Percentiles rank a stretch among this genome's conserved stretches.
These are phyloP conservation scores for Lasioglossum baleicum DNA, from an alignment of 1,140 invertebrate species.

Conservation along the genomic window DNA sequence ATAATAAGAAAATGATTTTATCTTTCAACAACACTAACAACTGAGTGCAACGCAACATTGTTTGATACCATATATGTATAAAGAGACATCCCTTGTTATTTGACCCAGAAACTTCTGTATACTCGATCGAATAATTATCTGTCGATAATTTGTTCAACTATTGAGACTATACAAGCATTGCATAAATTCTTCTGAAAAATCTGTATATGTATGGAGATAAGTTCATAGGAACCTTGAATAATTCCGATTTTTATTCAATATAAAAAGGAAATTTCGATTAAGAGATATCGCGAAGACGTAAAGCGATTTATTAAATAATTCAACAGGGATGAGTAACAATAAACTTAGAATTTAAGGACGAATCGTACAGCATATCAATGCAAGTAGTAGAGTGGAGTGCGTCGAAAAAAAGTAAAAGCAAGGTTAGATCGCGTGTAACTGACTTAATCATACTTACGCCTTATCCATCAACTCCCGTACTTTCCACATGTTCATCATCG, in stretches of 20 bases:
- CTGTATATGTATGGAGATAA: neutral
- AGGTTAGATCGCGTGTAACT: conserved; percentile 63
- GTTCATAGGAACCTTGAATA: neutral
- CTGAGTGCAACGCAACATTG: neutral
- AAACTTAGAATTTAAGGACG: neutral
- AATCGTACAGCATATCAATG: neutral
- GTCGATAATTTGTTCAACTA: neutral
- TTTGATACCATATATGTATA: too few species aligned
- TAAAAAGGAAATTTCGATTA: neutral
- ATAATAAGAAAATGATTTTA: neutral
- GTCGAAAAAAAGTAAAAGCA: conserved; percentile 54
- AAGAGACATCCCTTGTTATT: neutral
- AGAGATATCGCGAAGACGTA: too few species aligned
- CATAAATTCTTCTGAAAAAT: neutral
- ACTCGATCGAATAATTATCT: neutral
- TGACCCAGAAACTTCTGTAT: conserved; percentile 5
- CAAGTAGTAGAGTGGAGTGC: conserved; percentile 15
- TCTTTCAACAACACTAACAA: neutral
- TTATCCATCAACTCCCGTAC: conserved; percentile 95
- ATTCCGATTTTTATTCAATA: neutral
- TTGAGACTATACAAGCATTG: neutral
- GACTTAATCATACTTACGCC: conserved; percentile 88
- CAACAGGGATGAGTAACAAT: neutral
- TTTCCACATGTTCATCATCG: conserved; percentile 93
- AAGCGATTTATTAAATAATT: neutral